Conservation (phyloP, 2,113 vertebrate genomes). For the Aegithalos caudatus region DNA sequence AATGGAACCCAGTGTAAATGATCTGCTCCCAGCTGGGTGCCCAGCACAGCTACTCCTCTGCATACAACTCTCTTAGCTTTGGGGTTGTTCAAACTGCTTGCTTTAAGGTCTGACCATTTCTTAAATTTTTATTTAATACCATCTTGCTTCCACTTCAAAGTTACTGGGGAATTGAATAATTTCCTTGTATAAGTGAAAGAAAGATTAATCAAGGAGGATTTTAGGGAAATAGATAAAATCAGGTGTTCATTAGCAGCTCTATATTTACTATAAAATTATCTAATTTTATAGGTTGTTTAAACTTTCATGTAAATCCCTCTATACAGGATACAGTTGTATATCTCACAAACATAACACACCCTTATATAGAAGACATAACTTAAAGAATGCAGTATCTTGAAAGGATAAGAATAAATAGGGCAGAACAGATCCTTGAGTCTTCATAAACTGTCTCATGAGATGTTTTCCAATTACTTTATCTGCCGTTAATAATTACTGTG, state of each 20-base stretch:
- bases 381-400: background rate
- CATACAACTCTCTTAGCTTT: background rate
- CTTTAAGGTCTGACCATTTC: background rate
- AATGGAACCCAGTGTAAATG: background rate
- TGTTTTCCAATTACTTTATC: background rate
- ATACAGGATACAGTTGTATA: background rate
- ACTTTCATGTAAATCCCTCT: background rate
- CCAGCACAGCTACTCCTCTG: background rate
- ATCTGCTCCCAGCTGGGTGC: background rate
- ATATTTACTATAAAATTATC: background rate
- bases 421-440: background rate
- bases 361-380: background rate
- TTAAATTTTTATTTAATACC: background rate
- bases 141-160: background rate
- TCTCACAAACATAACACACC: background rate
- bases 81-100: background rate
- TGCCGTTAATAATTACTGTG: background rate
- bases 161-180: background rate
- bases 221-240: background rate
- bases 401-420: background rate
- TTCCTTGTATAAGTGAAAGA: background rate
- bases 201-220: background rate
- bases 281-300: background rate
- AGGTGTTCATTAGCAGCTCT: background rate
- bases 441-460: background rate